Evolutionary conservation across 2,888 invertebrate species (phyloP), one percentile per base, ranked within the genome.

Genomic region (Drosophila diplacantha): DNA sequence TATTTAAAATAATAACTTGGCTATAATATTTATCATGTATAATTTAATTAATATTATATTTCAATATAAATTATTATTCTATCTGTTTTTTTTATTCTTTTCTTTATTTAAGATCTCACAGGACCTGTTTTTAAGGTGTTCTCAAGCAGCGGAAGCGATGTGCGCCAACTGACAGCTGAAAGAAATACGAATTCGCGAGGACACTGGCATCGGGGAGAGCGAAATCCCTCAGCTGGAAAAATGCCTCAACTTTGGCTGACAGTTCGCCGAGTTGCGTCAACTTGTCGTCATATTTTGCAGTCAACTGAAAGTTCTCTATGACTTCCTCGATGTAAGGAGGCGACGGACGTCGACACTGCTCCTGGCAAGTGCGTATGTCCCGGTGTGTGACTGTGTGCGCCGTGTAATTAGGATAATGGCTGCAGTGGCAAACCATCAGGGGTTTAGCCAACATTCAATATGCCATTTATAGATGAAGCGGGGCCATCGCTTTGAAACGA

Each of bases 111-210:
- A 26, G 0, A 8, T 14, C 16, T 18, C 11, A 3, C 5, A 12
- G 12, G 16, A 35, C 24, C 16, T 41, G 3, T 39, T 37, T 37
- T 16, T 5, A 3, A 0, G 24, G 58, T 59, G 55, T 65, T 54
- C 53, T 60, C 71, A 80, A 73, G 73, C 73, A 39, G 61, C 77
- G 77, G 80, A 74, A 76, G 73, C 74, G n/a, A n/a, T n/a, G n/a
- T n/a, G n/a, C n/a, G 61, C 39, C 72, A 52, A 71, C 73, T 77
- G 80, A 68, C 80, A 73, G 60, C 61, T 55, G 35, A 53, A 63
- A 58, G 65, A 53, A 53, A 50, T 49, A 50, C 59, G 44, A 57
- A 58, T 29, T 16, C 35, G 20, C 31, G 52, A 52, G 58, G 34
- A 38, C 59, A 44, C 51, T 41, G 31, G 32, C 60, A 54, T 22